Evolutionary conservation across 2,888 invertebrate genomes (phyloP), one percentile per base, ranked within the genome.

Genomic region (Fissipunctia ypsillon): DNA sequence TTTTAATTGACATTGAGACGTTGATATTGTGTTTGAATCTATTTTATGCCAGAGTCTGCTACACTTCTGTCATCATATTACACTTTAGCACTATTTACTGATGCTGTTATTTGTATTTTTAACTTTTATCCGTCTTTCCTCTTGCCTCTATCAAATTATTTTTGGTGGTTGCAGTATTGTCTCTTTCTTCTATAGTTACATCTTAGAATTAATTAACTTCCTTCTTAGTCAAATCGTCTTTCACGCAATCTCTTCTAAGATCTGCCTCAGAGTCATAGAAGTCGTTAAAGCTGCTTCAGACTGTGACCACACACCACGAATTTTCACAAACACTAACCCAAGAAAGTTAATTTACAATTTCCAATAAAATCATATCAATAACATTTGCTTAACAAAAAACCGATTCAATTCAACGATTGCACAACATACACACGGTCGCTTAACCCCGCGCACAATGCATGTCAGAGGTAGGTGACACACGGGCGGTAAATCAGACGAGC

Each of bases 401-500:
- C 31, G 16, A 56, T 31, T 48, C 6, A 60, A 56, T 78, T 64
- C 61, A 84, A 70, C 59, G 78, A 71, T 87, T 87, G 83, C 87
- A 72, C 73, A 85, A 85, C 66, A 69, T 65, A 84, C 76, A 74
- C 73, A 69, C 73, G 68, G 77, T 38, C 79, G 63, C 41, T 68
- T 75, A 78, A 85, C 76, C 85, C 70, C 43, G 67, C 76, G 69
- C 78, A 85, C 83, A 87, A 85, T 81, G 73, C 78, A 71, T 85
- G 85, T 85, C 85, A 81, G 77, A 76, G 78, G 80, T 80, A 79
- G 69, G 76, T 61, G 86, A 86, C 88, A 81, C 81, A 84, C 84
- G 75, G 71, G 19, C 80, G 48, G 87, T 91, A 91, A 91, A 91
- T 91, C 90, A 90, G 85, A 59, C 82, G 67, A 81, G 84, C 86